Conservation (phyloP, 2,888 invertebrate genomes). For the Mechanitis messenoides region DNA sequence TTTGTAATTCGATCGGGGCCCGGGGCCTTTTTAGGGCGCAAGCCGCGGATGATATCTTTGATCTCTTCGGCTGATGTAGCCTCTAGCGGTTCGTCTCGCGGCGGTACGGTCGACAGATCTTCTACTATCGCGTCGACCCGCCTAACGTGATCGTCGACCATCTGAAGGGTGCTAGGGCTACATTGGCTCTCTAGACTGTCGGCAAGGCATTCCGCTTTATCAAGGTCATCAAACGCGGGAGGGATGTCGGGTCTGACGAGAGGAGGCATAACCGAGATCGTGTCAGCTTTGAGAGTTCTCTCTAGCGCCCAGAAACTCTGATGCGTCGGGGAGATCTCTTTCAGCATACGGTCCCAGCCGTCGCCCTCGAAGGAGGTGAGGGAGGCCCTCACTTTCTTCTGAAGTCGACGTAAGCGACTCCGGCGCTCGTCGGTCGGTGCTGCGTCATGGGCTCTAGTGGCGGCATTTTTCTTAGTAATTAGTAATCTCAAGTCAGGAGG, state of each 20-base stretch:
- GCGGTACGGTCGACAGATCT: no score
- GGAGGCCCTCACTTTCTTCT: not conserved
- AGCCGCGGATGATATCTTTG: not conserved
- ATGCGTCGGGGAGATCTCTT: not conserved
- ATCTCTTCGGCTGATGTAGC: slow-evolving; percentile 4
- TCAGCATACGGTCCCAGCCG: not conserved
- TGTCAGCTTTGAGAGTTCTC: not conserved
- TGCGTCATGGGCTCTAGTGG: not conserved
- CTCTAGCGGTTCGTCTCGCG: not conserved
- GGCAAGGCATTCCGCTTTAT: slow-evolving; percentile 17
- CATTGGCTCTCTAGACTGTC: slow-evolving; percentile 19
- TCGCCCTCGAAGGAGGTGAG: not conserved
- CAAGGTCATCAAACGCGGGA: slow-evolving; percentile 3
- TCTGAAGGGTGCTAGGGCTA: slow-evolving; percentile 4
- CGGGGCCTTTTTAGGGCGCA: slow-evolving; percentile 14
- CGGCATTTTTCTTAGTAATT: slow-evolving; percentile 3
- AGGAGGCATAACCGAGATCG: not conserved
- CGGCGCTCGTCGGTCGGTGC: not conserved
- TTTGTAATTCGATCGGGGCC: slow-evolving; percentile 21
- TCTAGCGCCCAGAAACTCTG: not conserved
- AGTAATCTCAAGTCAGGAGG: not conserved
- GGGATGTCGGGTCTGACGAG: not conserved
- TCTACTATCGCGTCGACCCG: not conserved
- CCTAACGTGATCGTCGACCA: slow-evolving; percentile 8
- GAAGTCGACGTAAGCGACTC: not conserved